Conservation (phyloP, 2,113 vertebrate species). For the Trogon surrucura region DNA sequence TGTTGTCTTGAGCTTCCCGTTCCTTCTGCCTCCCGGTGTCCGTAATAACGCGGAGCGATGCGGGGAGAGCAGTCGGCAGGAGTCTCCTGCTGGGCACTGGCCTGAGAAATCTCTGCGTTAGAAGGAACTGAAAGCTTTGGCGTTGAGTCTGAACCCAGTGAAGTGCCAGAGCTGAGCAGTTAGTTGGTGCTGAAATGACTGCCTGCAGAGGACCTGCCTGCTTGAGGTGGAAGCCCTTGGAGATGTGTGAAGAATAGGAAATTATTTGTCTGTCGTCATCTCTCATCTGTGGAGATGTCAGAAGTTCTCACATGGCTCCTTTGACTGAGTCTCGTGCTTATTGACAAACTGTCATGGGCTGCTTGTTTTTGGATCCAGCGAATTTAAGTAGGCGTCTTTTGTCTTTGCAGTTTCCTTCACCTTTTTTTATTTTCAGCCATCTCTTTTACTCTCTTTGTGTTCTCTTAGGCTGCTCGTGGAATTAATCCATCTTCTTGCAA, state of each 20-base stretch:
- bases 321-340: not conserved
- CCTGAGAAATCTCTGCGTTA: not conserved
- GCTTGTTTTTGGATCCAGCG: not conserved
- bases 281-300: not conserved
- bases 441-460: not conserved
- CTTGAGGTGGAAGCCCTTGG: not conserved
- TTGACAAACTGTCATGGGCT: not conserved
- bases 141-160: not conserved
- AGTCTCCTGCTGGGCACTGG: not conserved
- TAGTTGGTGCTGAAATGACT: not conserved
- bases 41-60: fast-evolving
- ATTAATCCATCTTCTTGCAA: not conserved
- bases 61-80: not conserved
- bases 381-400: not conserved
- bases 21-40: not conserved
- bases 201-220: not conserved
- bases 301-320: not conserved
- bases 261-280: not conserved
- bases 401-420: not conserved
- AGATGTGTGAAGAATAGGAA: not conserved
- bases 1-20: not conserved
- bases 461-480: not conserved
- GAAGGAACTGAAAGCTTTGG: not conserved
- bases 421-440: not conserved
- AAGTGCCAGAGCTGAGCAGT: not conserved